These are phyloP conservation scores for Hedya salicella DNA, from an alignment of 2,888 invertebrate genomes.

Conservation along the genomic window DNA sequence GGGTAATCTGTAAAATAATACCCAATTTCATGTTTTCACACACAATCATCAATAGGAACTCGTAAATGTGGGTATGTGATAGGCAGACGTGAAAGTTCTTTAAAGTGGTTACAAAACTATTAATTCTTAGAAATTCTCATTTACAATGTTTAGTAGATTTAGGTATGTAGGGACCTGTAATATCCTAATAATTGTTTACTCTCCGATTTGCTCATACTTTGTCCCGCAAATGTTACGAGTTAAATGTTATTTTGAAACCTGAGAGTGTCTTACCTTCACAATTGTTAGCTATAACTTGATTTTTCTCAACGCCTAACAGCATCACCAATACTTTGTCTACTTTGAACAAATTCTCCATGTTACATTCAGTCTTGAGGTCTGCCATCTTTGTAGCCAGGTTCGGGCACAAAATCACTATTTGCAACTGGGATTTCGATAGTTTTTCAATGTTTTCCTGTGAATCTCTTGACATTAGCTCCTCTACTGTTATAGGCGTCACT, in stretches of 20 bases:
- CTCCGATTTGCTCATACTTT: too few relatives aligned
- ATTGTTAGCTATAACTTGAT: conserved; percentile 88
- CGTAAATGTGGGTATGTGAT: too few relatives aligned
- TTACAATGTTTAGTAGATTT: too few relatives aligned
- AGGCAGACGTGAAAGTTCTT: too few relatives aligned
- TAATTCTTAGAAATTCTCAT: too few relatives aligned
- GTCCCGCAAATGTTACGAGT: too few relatives aligned
- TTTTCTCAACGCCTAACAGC: conserved; percentile 91
- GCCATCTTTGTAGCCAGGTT: conserved; percentile 87
- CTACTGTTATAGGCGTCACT: conserved; percentile 89
- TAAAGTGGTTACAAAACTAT: too few relatives aligned
- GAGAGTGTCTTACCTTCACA: conserved; percentile 86
- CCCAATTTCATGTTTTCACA: background rate
- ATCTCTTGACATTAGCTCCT: conserved; percentile 86
- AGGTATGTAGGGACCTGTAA: too few relatives aligned
- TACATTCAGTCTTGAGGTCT: conserved; percentile 81
- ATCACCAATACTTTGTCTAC: conserved; percentile 91
- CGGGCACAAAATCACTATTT: conserved; percentile 93
- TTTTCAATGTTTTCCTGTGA: conserved; percentile 81
- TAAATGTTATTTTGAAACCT: background rate
- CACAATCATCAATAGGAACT: too few relatives aligned
- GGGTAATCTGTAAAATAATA: conserved; percentile 84
- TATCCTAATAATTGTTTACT: too few relatives aligned
- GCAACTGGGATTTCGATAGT: conserved; percentile 88
- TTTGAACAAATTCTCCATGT: conserved; percentile 85